Percentiles rank a stretch among this genome's conserved stretches.
Conservation (phyloP, 2,888 invertebrate genomes). For the Scrobipalpa atriplicella region DNA sequence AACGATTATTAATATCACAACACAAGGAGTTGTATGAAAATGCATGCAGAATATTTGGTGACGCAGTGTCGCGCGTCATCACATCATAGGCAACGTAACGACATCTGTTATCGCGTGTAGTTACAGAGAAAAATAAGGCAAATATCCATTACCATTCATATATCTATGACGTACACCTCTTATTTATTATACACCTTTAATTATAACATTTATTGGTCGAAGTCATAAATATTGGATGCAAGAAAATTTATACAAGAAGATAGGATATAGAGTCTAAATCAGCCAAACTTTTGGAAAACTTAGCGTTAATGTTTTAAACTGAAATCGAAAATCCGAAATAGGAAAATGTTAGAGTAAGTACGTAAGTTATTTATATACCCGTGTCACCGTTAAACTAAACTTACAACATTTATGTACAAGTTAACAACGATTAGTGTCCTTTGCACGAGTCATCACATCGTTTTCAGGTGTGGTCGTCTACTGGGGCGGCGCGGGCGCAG, state of each 20-base stretch:
- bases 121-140: no score
- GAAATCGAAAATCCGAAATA: neutral
- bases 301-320: neutral
- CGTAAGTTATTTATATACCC: slow-evolving; percentile 8
- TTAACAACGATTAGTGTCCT: slow-evolving; percentile 27
- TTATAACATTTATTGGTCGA: neutral
- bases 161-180: no score
- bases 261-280: neutral
- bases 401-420: slow-evolving; percentile 29
- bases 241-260: neutral
- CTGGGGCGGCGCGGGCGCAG: slow-evolving; percentile 22
- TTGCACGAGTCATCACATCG: slow-evolving; percentile 14
- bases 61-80: no score
- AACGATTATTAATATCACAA: no score
- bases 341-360: neutral
- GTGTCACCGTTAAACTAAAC: slow-evolving; percentile 22
- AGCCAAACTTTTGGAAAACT: neutral
- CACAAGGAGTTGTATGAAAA: no score
- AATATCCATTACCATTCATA: no score
- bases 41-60: no score
- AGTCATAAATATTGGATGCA: neutral
- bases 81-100: no score
- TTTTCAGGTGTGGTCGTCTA: neutral
- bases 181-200: no score
- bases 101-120: no score